Evolutionary conservation across 2,888 invertebrate genomes (phyloP).

Genomic region (Drosophila barbarae): DNA sequence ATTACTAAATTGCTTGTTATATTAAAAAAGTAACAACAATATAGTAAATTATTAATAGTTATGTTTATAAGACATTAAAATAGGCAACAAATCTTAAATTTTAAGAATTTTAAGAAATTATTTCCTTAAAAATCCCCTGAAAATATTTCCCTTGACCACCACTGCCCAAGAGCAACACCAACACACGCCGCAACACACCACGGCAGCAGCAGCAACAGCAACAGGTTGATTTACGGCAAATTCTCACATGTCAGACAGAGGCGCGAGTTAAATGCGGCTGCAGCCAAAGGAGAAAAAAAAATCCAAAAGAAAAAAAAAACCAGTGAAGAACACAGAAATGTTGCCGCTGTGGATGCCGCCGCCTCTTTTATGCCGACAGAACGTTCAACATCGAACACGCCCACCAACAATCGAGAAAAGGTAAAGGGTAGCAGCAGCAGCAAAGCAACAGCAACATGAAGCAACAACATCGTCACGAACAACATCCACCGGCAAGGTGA

Average conservation of each 20-base stretch:
- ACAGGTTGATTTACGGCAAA: slow-evolving; percentile 76
- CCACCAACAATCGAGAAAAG: slow-evolving; percentile 55
- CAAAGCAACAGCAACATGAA: slow-evolving; percentile 19
- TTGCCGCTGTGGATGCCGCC: slow-evolving; percentile 56
- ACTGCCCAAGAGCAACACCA: slow-evolving; percentile 2
- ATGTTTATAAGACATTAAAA: background rate
- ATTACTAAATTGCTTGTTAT: too few species aligned
- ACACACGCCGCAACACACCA: slow-evolving; percentile 48
- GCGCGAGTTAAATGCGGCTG: slow-evolving; percentile 56
- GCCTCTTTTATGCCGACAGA: slow-evolving; percentile 71
- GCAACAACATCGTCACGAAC: slow-evolving; percentile 23
- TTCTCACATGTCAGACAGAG: slow-evolving; percentile 67
- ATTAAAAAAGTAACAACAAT: too few species aligned
- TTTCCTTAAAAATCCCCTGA: background rate
- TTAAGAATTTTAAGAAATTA: background rate
- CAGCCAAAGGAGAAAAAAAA: slow-evolving; percentile 42
- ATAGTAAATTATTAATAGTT: too few species aligned
- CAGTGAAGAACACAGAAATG: slow-evolving; percentile 65
- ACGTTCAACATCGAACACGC: slow-evolving; percentile 77
- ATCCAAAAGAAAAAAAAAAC: slow-evolving; percentile 31
- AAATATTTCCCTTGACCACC: background rate
- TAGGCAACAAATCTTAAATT: background rate
- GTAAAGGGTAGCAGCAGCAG: slow-evolving; percentile 49
- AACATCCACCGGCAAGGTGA: slow-evolving; percentile 58
- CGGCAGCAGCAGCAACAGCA: slow-evolving; percentile 50